Conservation (phyloP, 2,113 vertebrate genomes). For the Laticauda laticaudata region DNA sequence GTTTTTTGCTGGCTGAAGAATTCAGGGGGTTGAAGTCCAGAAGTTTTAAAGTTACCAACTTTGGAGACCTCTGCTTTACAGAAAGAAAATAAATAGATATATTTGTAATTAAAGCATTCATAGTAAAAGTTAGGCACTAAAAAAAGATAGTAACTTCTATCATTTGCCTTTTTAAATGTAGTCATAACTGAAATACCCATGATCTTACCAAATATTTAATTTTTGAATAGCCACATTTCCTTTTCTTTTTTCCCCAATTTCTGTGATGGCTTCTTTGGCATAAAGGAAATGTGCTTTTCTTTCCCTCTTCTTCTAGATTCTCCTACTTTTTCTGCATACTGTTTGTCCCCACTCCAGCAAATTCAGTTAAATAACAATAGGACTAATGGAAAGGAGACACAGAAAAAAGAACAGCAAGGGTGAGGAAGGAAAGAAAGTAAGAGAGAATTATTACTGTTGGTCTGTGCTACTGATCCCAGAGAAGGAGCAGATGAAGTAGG, state of each 20-base stretch:
- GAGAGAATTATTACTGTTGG: neutral
- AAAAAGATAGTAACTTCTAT: neutral
- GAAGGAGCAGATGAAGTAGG: neutral
- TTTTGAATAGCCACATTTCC: neutral
- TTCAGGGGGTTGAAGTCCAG: neutral
- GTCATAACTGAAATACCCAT: neutral
- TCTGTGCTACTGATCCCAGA: neutral
- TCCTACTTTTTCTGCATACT: neutral
- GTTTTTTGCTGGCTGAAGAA: neutral
- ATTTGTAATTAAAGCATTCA: neutral
- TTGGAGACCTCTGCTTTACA: slow-evolving; percentile 22
- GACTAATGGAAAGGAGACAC: neutral
- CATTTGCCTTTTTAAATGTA: neutral
- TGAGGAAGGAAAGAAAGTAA: neutral
- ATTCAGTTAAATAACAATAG: neutral
- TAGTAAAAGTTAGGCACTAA: neutral
- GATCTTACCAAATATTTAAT: neutral
- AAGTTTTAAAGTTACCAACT: neutral
- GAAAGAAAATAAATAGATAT: neutral
- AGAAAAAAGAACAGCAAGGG: neutral
- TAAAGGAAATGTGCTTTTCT: neutral
- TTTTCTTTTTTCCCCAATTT: neutral
- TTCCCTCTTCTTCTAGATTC: neutral
- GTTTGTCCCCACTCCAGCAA: neutral
- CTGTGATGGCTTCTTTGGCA: neutral